Evolutionary conservation across 2,113 vertebrate genomes (phyloP).

Genomic region (Brachyhypopomus gauderio): DNA sequence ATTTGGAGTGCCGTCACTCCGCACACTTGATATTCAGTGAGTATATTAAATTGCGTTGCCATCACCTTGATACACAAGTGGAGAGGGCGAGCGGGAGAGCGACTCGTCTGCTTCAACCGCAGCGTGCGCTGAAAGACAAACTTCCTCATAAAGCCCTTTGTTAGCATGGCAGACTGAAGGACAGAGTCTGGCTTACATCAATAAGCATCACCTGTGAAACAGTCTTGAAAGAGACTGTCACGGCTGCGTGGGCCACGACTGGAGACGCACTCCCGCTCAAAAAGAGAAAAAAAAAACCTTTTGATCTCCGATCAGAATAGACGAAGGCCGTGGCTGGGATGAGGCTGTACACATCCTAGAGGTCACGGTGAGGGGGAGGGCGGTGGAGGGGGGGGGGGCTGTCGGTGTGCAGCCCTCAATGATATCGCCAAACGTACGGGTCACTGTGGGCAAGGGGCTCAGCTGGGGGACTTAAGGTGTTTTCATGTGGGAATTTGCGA

Average conservation of each 20-base stretch:
- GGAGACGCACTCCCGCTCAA: slow-evolving; percentile 52
- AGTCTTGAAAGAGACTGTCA: slow-evolving; percentile 39
- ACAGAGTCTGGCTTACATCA: slow-evolving; percentile 68
- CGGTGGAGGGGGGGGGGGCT: background rate
- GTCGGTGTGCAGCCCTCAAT: background rate
- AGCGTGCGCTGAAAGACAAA: slow-evolving; percentile 63
- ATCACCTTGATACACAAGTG: slow-evolving; percentile 67
- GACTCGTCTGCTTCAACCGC: slow-evolving; percentile 54
- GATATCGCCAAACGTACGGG: background rate
- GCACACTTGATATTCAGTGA: slow-evolving; percentile 66
- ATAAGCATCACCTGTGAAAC: slow-evolving; percentile 56
- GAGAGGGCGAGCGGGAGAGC: slow-evolving; percentile 51
- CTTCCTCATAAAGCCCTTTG: slow-evolving; percentile 66
- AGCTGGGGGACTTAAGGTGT: too few relatives aligned
- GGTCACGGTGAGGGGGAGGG: background rate
- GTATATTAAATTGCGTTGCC: slow-evolving; percentile 52
- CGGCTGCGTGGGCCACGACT: slow-evolving; percentile 25
- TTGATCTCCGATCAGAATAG: slow-evolving; percentile 35
- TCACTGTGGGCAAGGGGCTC: background rate
- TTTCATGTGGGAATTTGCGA: too few relatives aligned
- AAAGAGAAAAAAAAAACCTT: slow-evolving; percentile 53
- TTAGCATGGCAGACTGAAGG: slow-evolving; percentile 64
- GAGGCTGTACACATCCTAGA: slow-evolving; percentile 14
- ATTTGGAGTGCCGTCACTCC: slow-evolving; percentile 28
- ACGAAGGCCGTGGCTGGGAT: slow-evolving; percentile 30